phyloP scores from a whole-genome alignment of 2,113 vertebrate species.

The Arothron firmamentum region DNA sequence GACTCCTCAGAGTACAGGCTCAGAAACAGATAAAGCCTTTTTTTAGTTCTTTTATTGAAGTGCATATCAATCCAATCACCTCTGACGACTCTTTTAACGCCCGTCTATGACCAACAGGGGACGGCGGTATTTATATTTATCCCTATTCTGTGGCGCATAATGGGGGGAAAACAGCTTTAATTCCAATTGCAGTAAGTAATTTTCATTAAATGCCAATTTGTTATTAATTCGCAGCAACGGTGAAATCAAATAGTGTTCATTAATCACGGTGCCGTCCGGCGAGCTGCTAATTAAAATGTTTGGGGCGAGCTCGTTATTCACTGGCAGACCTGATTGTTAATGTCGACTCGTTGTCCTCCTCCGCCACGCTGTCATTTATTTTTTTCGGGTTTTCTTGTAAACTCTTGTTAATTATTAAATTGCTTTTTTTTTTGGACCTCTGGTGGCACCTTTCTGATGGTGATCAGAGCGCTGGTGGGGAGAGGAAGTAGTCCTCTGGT shows the following conservation, averaged over 20 bases:
- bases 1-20: conserved; percentile 22
- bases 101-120: conserved; percentile 64
- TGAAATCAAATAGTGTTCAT: conserved; percentile 83
- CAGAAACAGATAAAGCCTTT: conserved; percentile 51
- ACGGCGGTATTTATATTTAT: conserved; percentile 65
- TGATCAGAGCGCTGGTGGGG: conserved; percentile 53
- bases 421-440: conserved; percentile 62
- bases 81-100: conserved; percentile 64
- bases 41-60: conserved; percentile 42
- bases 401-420: conserved; percentile 80
- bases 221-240: conserved; percentile 82
- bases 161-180: conserved; percentile 63
- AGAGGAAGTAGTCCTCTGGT: conserved; percentile 40
- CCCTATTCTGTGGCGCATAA: conserved; percentile 57
- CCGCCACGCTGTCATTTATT: conserved; percentile 77
- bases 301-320: conserved; percentile 79
- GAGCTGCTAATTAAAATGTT: conserved; percentile 82
- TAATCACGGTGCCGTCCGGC: conserved; percentile 79
- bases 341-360: conserved; percentile 80
- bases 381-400: conserved; percentile 79
- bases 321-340: conserved; percentile 80
- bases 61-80: conserved; percentile 56
- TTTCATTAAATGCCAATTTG: conserved; percentile 85
- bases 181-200: conserved; percentile 78
- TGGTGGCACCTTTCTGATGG: conserved; percentile 69